Base-by-base conservation (phyloP, 2,888 invertebrate species). In the Phragmatobia fuliginosa region DNA sequence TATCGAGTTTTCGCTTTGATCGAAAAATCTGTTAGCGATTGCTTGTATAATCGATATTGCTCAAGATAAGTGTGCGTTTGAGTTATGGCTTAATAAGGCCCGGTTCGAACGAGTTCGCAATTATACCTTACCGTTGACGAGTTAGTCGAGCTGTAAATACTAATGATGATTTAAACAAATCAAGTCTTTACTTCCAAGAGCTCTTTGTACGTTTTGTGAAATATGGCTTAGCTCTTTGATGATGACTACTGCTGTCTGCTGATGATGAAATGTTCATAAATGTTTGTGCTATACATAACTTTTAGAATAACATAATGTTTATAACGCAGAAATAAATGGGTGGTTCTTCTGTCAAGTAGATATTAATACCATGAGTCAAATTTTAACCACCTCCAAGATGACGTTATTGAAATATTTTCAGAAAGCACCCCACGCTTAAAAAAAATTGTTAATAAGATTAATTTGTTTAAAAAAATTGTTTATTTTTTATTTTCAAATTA, bases 31-130 rank as follows among this genome's bases (percentile, higher is more conserved):
- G 70, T 73, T 60, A 80, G 81, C 83, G 75, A 82, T 83, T 79
- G 83, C 82, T 76, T 81, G 78, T 84, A 77, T 81, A 83, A 83
- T 77, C 80, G 78, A 80, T 84, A 77, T 82, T 81, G 79, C 76
- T 74, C 74, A 78, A 76, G 79, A 80, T 86, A 84, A 84, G 83
- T 84, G 85, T 82, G 81, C 82, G 82, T 81, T 82, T 86, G 89
- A 89, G 83, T 89, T 90, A 88, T 88, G 81, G 69, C 75, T 83
- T 83, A 82, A 83, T 82, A 80, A 82, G 76, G 71, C 75, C 65
- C 62, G 66, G 66, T 67, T 62, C 74, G 82, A 70, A 72, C 66
- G 71, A 74, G 78, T 70, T 64, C 68, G 83, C 77, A 77, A 79
- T 83, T 83, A 79, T 78, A 70, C 60, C 52, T 67, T 63, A 67